Evolutionary conservation across 2,113 vertebrate genomes (phyloP).

Genomic region (Toxotes jaculatrix): DNA sequence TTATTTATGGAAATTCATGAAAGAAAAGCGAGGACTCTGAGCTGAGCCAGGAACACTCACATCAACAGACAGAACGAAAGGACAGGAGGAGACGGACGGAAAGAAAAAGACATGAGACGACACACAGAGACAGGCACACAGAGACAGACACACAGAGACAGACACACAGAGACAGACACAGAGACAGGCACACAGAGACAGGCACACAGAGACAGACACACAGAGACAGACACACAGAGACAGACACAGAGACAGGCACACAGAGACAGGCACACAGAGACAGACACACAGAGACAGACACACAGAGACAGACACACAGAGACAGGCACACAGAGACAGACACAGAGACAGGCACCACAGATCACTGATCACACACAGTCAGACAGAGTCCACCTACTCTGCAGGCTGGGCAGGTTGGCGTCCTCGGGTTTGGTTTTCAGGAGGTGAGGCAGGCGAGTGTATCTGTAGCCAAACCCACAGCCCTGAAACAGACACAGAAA

Average conservation of each 20-base stretch:
- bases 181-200: background rate
- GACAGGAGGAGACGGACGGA: background rate
- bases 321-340: too few species aligned
- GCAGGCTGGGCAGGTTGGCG: conserved; percentile 95
- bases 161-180: background rate
- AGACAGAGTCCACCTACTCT: conserved; percentile 89
- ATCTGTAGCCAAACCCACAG: conserved; percentile 98
- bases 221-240: conserved; percentile 39
- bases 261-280: background rate
- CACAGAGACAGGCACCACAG: background rate
- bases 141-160: background rate
- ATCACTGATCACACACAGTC: background rate
- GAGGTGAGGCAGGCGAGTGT: conserved; percentile 95
- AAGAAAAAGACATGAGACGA: background rate
- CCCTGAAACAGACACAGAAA: conserved; percentile 82
- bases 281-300: background rate
- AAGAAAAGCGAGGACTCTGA: background rate
- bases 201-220: background rate
- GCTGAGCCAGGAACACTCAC: background rate
- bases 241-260: background rate
- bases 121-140: background rate
- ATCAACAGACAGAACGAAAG: too few species aligned
- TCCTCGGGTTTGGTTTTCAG: conserved; percentile 98
- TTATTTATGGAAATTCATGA: conserved; percentile 55
- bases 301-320: background rate